phyloP scores from a whole-genome alignment of 2,888 invertebrate species.

The Lampropteryx suffumata region DNA sequence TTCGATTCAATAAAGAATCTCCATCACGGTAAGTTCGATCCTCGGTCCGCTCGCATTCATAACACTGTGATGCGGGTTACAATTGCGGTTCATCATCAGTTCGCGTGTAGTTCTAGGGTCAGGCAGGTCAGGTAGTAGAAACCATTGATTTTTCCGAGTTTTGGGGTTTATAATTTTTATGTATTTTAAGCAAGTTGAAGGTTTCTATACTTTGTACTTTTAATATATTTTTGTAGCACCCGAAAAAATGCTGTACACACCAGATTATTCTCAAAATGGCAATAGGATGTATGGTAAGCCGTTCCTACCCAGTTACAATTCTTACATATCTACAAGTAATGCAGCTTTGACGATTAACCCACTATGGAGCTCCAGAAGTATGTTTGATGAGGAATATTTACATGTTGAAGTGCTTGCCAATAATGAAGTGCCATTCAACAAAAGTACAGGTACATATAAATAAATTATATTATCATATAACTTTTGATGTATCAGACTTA shows the following conservation, averaged over 20 bases:
- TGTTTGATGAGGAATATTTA: constrained; percentile 8
- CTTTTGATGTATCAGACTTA: neutral
- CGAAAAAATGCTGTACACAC: neutral
- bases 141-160: too few relatives aligned
- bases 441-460: constrained; percentile 3
- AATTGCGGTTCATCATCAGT: too few relatives aligned
- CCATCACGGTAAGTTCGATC: too few relatives aligned
- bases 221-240: neutral
- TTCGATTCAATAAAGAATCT: too few relatives aligned
- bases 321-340: neutral
- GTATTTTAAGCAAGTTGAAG: too few relatives aligned
- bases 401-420: constrained; percentile 6
- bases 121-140: too few relatives aligned
- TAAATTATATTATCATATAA: neutral
- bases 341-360: neutral
- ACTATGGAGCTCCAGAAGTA: constrained; percentile 1
- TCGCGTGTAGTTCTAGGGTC: too few relatives aligned
- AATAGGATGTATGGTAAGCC: neutral
- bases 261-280: neutral
- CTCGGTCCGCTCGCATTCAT: too few relatives aligned
- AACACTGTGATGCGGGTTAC: too few relatives aligned
- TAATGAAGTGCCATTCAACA: constrained; percentile 1
- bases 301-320: neutral
- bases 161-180: too few relatives aligned
- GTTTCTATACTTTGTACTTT: too few relatives aligned